These are phyloP conservation scores for Sminthopsis crassicaudata DNA, from an alignment of 2,113 vertebrate species.

Conservation along the genomic window DNA sequence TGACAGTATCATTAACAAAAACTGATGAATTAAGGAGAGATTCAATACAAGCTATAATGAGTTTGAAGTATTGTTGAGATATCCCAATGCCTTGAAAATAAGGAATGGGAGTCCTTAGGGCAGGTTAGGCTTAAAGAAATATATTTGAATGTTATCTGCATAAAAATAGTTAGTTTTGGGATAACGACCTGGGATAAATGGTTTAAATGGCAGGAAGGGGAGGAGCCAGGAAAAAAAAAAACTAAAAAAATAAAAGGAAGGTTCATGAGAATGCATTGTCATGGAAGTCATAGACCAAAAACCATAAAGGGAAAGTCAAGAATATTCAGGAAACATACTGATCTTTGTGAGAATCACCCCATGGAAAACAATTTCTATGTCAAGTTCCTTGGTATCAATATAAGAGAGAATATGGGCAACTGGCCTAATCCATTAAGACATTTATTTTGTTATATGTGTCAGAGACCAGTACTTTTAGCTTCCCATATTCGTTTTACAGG, in stretches of 20 bases:
- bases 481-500: background rate
- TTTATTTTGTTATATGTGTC: background rate
- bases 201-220: background rate
- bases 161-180: background rate
- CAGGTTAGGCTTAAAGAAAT: background rate
- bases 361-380: background rate
- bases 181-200: background rate
- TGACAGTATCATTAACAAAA: background rate
- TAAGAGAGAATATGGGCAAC: background rate
- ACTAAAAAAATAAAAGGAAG: background rate
- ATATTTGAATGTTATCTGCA: background rate
- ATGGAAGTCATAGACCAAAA: background rate
- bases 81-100: background rate
- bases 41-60: background rate
- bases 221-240: background rate
- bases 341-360: background rate
- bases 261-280: background rate
- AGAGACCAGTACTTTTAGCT: background rate
- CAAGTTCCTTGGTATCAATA: background rate
- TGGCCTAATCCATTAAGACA: background rate
- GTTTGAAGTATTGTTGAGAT: fast-evolving
- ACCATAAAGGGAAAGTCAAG: background rate
- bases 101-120: background rate
- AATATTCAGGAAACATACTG: background rate
- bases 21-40: background rate